Percentiles rank a stretch among this genome's conserved stretches.
These are phyloP conservation scores for Eriosoma lanigerum DNA, from an alignment of 1,140 invertebrate species.

Conservation along the genomic window DNA sequence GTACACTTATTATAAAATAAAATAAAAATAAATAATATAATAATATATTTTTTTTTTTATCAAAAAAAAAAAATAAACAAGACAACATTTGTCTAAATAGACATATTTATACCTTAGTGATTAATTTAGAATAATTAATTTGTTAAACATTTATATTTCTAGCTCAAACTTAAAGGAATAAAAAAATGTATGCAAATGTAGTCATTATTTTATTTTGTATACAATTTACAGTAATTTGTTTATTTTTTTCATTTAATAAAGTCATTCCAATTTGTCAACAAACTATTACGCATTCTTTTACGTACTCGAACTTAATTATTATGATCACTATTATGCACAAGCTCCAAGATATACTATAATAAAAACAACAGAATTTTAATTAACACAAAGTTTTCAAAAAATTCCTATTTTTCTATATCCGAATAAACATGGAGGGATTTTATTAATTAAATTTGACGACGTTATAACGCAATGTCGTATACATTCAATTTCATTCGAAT, in stretches of 20 bases:
- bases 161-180: conserved; percentile 19
- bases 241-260: conserved; percentile 21
- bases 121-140: conserved; percentile 2
- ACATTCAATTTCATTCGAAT: no score
- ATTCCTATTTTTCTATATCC: no score
- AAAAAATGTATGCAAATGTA: conserved; percentile 2
- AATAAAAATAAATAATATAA: not conserved
- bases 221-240: not conserved
- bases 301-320: no score
- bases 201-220: conserved; percentile 26
- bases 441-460: no score
- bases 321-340: no score
- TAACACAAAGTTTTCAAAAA: no score
- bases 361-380: no score
- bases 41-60: not conserved
- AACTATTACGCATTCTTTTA: no score
- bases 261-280: not conserved
- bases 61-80: conserved; percentile 8
- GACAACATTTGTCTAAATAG: conserved; percentile 8
- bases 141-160: conserved; percentile 13
- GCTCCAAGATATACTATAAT: no score
- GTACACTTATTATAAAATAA: conserved; percentile 4
- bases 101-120: not conserved
- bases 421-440: no score
- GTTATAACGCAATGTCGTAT: no score